Evolutionary conservation across 2,888 invertebrate genomes (phyloP).

Genomic region (Acleris literana): DNA sequence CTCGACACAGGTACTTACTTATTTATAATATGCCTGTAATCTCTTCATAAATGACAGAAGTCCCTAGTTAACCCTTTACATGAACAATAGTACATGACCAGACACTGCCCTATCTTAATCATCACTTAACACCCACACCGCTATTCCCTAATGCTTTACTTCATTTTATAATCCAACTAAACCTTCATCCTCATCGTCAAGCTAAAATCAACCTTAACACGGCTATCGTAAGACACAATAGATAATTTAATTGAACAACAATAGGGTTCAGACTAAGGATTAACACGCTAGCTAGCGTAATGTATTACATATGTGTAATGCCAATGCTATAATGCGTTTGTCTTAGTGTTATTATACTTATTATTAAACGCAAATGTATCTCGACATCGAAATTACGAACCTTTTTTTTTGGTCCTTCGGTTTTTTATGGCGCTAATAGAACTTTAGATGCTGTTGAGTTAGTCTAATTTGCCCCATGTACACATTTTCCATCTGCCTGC

Average conservation of each 20-base stretch:
- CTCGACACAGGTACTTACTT: not conserved
- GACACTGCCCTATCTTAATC: conserved; percentile 1
- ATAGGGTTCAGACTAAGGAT: not conserved
- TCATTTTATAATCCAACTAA: not conserved
- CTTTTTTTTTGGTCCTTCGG: too few species aligned
- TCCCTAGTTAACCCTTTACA: not conserved
- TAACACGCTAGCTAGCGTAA: not conserved
- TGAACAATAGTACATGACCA: not conserved
- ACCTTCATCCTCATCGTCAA: not conserved
- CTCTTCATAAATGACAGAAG: not conserved
- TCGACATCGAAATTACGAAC: too few species aligned
- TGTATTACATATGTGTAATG: not conserved
- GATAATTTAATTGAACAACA: not conserved
- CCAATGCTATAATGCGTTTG: not conserved
- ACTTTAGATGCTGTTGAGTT: too few species aligned
- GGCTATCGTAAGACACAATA: not conserved
- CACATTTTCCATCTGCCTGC: too few species aligned
- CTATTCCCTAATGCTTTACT: not conserved
- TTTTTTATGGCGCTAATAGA: too few species aligned
- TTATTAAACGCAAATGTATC: not conserved
- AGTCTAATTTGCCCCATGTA: too few species aligned
- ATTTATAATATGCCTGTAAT: not conserved
- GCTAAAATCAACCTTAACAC: not conserved
- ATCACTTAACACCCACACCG: not conserved
- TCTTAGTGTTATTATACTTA: not conserved